A percentile compares a stretch with the other conserved stretches of the same genome.
phyloP scores from a whole-genome alignment of 2,888 invertebrate species.

The Nesidiocoris tenuis region DNA sequence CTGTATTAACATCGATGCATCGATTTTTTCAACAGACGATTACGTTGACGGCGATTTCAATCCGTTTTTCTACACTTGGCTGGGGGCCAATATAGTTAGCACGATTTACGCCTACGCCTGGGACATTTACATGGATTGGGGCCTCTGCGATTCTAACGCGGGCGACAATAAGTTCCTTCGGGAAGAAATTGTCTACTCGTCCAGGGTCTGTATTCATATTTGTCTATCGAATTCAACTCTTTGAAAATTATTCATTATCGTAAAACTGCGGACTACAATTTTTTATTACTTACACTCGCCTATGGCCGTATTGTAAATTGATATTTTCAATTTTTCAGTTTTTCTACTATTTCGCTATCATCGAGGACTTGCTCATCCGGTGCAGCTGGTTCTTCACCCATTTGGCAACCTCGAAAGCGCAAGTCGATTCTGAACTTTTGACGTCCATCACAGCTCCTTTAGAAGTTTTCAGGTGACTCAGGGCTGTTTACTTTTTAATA shows the following conservation, averaged over 20 bases:
- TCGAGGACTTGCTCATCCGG: constrained; percentile 75
- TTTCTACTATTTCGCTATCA: constrained; percentile 81
- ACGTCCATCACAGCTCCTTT: constrained; percentile 65
- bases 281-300: too few relatives aligned
- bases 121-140: constrained; percentile 91
- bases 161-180: constrained; percentile 74
- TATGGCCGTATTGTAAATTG: too few relatives aligned
- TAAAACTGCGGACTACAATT: too few relatives aligned
- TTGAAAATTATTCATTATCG: too few relatives aligned
- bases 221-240: not conserved
- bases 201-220: constrained; percentile 60
- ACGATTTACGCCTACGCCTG: constrained; percentile 79
- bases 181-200: constrained; percentile 78
- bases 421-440: constrained; percentile 66
- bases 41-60: constrained; percentile 58
- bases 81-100: constrained; percentile 66
- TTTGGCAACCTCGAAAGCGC: constrained; percentile 65
- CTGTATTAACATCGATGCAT: too few relatives aligned
- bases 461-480: constrained; percentile 64
- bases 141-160: constrained; percentile 70
- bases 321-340: constrained; percentile 59
- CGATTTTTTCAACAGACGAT: too few relatives aligned
- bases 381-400: constrained; percentile 76
- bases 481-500: not conserved
- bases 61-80: constrained; percentile 71